These are phyloP conservation scores for Hofmannophila pseudospretella DNA, from an alignment of 2,888 invertebrate species.

Conservation along the genomic window DNA sequence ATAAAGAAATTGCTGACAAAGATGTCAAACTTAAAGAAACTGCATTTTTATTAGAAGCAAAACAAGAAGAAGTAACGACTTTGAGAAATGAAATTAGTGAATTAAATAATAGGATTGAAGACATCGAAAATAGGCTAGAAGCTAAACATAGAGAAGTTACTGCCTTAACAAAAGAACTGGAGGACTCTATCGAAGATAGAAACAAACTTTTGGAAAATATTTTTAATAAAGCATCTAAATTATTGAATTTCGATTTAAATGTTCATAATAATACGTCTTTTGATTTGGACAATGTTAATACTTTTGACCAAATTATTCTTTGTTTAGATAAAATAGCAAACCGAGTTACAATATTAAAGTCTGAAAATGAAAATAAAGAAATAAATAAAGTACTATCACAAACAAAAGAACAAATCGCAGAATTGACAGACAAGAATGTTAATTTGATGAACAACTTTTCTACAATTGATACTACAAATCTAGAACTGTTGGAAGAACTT, in stretches of 20 bases:
- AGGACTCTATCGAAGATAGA: slow-evolving; percentile 18
- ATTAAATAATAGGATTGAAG: slow-evolving; percentile 14
- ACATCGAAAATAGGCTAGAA: background rate
- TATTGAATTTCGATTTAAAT: slow-evolving; percentile 23
- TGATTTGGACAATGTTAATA: slow-evolving; percentile 15
- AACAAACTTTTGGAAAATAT: slow-evolving; percentile 31
- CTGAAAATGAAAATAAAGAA: slow-evolving; percentile 20
- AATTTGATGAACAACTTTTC: slow-evolving; percentile 26
- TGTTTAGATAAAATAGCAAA: slow-evolving; percentile 36
- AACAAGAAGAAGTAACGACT: slow-evolving; percentile 18
- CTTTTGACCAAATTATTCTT: slow-evolving; percentile 30
- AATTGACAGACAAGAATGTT: slow-evolving; percentile 31
- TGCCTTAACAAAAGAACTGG: slow-evolving; percentile 8
- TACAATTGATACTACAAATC: slow-evolving; percentile 26
- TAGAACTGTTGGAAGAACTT: slow-evolving; percentile 24
- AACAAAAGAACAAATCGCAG: slow-evolving; percentile 31
- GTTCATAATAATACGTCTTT: slow-evolving; percentile 21
- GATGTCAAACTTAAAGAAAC: too few species aligned
- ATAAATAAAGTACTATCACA: slow-evolving; percentile 22
- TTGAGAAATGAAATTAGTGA: slow-evolving; percentile 17
- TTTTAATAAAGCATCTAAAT: slow-evolving; percentile 22
- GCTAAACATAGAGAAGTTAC: slow-evolving; percentile 3
- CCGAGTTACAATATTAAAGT: slow-evolving; percentile 23
- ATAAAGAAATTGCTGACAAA: too few species aligned
- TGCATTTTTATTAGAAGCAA: background rate